These are phyloP conservation scores for Perizoma flavofasciatum DNA, from an alignment of 2,888 invertebrate species.

Conservation along the genomic window DNA sequence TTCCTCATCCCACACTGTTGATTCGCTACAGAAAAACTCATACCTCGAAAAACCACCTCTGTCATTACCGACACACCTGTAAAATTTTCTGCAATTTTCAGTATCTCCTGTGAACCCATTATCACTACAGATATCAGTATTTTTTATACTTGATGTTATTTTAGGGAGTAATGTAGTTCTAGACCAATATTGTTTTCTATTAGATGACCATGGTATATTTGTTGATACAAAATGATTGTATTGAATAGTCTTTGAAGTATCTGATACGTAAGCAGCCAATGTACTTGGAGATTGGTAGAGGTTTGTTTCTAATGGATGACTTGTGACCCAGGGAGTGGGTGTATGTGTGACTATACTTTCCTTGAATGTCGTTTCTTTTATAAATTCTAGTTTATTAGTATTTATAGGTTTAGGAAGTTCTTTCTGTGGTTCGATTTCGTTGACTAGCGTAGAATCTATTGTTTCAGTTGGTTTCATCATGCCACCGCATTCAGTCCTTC, in stretches of 20 bases:
- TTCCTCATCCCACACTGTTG: slow-evolving; percentile 91
- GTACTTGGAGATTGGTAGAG: slow-evolving; percentile 10
- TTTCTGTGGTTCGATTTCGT: slow-evolving; percentile 69
- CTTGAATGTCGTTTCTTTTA: slow-evolving; percentile 29
- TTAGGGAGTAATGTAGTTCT: slow-evolving; percentile 32
- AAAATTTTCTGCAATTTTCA: slow-evolving; percentile 90
- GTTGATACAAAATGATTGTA: slow-evolving; percentile 13
- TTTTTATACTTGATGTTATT: slow-evolving; percentile 29
- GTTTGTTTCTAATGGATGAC: slow-evolving; percentile 16
- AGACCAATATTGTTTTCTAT: slow-evolving; percentile 18
- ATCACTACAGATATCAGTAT: slow-evolving; percentile 73
- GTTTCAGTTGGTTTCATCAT: slow-evolving; percentile 35
- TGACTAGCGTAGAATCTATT: slow-evolving; percentile 55
- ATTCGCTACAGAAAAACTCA: slow-evolving; percentile 89
- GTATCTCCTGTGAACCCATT: slow-evolving; percentile 90
- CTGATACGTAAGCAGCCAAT: neutral
- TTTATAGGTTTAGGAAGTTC: slow-evolving; percentile 67
- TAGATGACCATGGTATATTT: slow-evolving; percentile 13
- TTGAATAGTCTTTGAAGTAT: slow-evolving; percentile 13
- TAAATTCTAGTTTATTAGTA: slow-evolving; percentile 45
- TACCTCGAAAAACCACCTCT: slow-evolving; percentile 86
- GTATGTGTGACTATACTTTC: slow-evolving; percentile 10
- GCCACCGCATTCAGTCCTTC: slow-evolving; percentile 86
- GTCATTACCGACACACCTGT: slow-evolving; percentile 88
- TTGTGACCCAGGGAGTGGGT: slow-evolving; percentile 9